Percentiles rank a stretch among this genome's conserved stretches.
These are phyloP conservation scores for Mactromeris polynyma DNA, from an alignment of 2,888 invertebrate genomes.

Conservation along the genomic window DNA sequence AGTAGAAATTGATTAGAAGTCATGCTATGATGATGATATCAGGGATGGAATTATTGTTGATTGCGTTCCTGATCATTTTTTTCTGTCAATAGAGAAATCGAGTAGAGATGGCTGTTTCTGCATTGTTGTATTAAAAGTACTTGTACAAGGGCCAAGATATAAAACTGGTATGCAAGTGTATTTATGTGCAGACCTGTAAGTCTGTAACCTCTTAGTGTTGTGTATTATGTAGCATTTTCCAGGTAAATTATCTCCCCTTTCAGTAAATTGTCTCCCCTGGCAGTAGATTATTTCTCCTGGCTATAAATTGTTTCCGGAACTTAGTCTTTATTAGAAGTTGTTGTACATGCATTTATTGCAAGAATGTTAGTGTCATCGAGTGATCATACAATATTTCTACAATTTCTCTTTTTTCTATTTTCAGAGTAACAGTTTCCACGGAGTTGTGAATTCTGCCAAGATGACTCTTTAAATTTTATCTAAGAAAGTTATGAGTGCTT, in stretches of 20 bases:
- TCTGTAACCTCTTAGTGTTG: no score
- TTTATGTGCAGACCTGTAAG: neutral
- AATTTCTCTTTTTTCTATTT: conserved; percentile 23
- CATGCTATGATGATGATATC: neutral
- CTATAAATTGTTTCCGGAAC: no score
- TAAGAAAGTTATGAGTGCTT: neutral
- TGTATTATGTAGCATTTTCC: no score
- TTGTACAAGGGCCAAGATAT: neutral
- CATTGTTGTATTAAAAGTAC: neutral
- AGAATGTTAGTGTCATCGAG: no score
- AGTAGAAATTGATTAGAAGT: neutral
- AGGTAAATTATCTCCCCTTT: no score
- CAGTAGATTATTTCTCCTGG: no score
- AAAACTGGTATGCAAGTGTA: neutral
- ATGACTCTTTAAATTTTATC: conserved; percentile 20
- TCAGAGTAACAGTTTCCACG: conserved; percentile 19
- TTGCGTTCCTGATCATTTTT: neutral
- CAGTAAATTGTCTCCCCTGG: neutral
- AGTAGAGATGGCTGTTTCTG: neutral
- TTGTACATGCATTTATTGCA: no score
- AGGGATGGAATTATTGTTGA: neutral
- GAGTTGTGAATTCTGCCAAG: neutral
- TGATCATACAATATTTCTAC: neutral
- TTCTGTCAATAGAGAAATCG: neutral
- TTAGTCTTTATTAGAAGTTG: no score